phyloP scores from a whole-genome alignment of 2,888 invertebrate genomes.

The Arctia plantaginis region DNA sequence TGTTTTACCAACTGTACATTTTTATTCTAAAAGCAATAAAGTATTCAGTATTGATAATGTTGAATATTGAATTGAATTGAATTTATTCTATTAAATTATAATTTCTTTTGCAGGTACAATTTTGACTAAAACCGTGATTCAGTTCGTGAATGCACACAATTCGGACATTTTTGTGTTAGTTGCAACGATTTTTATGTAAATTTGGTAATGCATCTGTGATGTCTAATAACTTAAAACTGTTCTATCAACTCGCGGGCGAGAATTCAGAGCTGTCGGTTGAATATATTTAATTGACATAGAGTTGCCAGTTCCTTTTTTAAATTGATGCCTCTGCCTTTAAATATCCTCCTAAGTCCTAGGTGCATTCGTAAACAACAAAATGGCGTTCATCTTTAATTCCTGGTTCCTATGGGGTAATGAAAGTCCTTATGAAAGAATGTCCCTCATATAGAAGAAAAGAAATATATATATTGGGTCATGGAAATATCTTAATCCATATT shows the following conservation, averaged over 20 bases:
- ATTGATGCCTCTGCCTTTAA: neutral
- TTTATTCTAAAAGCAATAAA: no score
- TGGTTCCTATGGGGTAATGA: no score
- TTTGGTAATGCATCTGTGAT: constrained; percentile 60
- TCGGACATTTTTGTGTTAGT: constrained; percentile 37
- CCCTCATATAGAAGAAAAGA: no score
- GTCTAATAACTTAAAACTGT: constrained; percentile 36
- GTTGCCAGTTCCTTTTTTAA: constrained; percentile 9
- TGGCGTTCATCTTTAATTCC: neutral
- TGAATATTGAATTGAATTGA: no score
- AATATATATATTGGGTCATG: no score
- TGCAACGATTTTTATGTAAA: constrained; percentile 45
- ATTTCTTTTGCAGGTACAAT: constrained; percentile 66
- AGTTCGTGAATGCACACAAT: constrained; percentile 44
- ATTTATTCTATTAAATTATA: neutral
- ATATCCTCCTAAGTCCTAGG: neutral
- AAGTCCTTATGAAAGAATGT: no score
- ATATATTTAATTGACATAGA: constrained; percentile 2
- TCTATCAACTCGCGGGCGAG: constrained; percentile 27
- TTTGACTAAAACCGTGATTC: constrained; percentile 52
- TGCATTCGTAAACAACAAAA: neutral
- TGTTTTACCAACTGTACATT: no score
- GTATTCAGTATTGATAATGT: neutral
- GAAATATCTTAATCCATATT: no score
- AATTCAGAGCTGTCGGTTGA: constrained; percentile 18